These are phyloP conservation scores for Aplidium turbinatum DNA, from an alignment of 23 tunicate species.

Conservation along the genomic window DNA sequence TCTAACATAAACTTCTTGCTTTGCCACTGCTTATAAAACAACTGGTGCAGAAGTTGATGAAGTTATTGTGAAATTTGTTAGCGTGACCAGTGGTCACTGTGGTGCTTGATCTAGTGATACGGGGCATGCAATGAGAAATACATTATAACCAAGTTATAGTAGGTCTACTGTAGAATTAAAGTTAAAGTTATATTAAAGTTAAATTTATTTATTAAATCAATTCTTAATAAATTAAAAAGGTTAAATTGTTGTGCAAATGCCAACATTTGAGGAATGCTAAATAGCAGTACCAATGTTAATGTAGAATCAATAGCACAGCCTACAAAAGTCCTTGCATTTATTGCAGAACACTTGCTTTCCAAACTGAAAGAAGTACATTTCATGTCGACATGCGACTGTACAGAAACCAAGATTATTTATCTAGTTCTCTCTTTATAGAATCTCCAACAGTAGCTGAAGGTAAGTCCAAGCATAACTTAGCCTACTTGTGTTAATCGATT, in stretches of 20 bases:
- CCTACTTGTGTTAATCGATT: too few species aligned
- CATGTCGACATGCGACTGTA: conserved; percentile 25
- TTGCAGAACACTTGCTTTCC: conserved; percentile 35
- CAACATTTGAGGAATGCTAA: not conserved
- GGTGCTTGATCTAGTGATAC: too few species aligned
- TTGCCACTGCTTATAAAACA: too few species aligned
- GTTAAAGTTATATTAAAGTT: not conserved
- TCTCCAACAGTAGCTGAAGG: conserved; percentile 54
- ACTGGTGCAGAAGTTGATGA: too few species aligned
- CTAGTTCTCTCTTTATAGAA: not conserved
- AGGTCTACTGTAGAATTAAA: too few species aligned
- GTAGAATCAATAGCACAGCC: not conserved
- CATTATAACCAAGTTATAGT: too few species aligned
- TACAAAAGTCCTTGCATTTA: too few species aligned
- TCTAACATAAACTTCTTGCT: too few species aligned
- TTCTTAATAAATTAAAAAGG: not conserved
- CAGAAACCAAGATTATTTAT: conserved; percentile 7
- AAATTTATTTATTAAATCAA: not conserved
- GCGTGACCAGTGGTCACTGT: too few species aligned
- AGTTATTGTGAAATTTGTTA: too few species aligned
- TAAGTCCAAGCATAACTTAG: not conserved
- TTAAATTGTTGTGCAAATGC: not conserved
- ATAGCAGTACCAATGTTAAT: not conserved
- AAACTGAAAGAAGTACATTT: conserved; percentile 1
- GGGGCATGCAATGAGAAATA: too few species aligned